phyloP scores from a whole-genome alignment of 1,140 invertebrate genomes.

The Cyclargus thomasi region DNA sequence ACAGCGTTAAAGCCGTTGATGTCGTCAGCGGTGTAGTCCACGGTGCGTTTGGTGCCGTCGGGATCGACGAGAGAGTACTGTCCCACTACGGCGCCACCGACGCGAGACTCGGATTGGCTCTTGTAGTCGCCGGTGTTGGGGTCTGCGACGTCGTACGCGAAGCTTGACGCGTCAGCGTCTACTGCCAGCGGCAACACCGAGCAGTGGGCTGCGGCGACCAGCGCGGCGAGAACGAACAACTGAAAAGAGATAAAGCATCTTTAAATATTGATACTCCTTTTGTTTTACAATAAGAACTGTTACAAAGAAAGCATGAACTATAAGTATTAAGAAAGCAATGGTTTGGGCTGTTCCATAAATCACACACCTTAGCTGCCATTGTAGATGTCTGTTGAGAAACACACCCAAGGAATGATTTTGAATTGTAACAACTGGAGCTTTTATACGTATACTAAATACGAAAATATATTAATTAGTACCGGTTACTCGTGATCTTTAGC shows the following conservation, averaged over 20 bases:
- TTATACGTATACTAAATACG: background rate
- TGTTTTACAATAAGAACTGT: background rate
- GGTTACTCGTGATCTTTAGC: background rate
- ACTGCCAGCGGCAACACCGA: slow-evolving; percentile 19
- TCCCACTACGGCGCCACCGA: slow-evolving; percentile 57
- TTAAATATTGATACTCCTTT: background rate
- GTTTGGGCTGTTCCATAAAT: background rate
- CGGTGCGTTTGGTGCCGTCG: slow-evolving; percentile 41
- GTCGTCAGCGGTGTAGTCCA: slow-evolving; percentile 43
- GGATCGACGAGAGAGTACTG: slow-evolving; percentile 43
- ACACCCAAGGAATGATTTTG: background rate
- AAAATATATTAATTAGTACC: background rate
- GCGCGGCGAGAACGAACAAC: background rate
- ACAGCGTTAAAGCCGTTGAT: slow-evolving; percentile 42
- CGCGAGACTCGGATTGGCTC: slow-evolving; percentile 56
- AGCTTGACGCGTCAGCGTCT: slow-evolving; percentile 36
- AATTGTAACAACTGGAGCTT: background rate
- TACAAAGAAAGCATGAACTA: background rate
- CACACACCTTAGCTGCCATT: slow-evolving; percentile 6
- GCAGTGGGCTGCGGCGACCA: background rate
- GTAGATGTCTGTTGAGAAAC: background rate
- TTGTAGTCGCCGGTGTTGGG: slow-evolving; percentile 71
- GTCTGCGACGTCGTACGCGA: slow-evolving; percentile 61
- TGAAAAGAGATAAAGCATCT: background rate
- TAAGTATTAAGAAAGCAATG: background rate